Base-by-base conservation (phyloP, 2,797 vertebrate species). In the Myripristis murdjan region DNA sequence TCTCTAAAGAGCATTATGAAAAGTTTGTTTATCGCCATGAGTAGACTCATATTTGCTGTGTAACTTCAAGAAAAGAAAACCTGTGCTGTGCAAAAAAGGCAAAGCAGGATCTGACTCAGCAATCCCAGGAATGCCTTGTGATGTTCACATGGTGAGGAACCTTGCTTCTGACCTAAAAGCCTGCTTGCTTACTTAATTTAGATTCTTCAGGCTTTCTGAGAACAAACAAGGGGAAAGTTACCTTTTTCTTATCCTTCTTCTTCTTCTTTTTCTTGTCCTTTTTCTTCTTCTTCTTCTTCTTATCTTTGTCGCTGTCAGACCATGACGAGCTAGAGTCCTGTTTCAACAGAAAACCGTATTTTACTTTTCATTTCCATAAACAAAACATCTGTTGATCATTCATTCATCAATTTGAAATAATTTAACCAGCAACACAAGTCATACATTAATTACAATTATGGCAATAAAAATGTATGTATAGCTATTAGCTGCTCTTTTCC, bases 291-390 rank as follows among this genome's bases (percentile, higher is more conserved):
- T 58, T 33, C 11, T 89, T 87, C 60, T 90, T 91, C 58, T 87
- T 79, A 12, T 87, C 77, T 15, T 88, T 57, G 10, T 91, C 84
- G n/a, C 87, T 84, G 48, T 90, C 86, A 60, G 83, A 90, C 41
- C 84, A 83, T 18, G 79, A 89, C 39, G 84, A 89, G 67, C 88
- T 71, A 8, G 83, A 90, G 72, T 83, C 86, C 91, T 91, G 60
- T 14, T 8, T 22, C 2, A 66, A n/a, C 5, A 24, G 33, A 4
- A 37, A 41, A 24, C 1, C 3, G 1, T 5, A 10, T 43, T 28
- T 31, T 14, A 3, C 31, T 23, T 10, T 64, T 44, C 0, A 54
- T 14, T 28, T 11, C 1, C 2, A 47, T 18, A 46, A 16, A 61
- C 31, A 44, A 61, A 18, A 18, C 24, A 24, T 1, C 24, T 33